phyloP scores from a whole-genome alignment of 2,888 invertebrate genomes.

The Synanthedon vespiformis region DNA sequence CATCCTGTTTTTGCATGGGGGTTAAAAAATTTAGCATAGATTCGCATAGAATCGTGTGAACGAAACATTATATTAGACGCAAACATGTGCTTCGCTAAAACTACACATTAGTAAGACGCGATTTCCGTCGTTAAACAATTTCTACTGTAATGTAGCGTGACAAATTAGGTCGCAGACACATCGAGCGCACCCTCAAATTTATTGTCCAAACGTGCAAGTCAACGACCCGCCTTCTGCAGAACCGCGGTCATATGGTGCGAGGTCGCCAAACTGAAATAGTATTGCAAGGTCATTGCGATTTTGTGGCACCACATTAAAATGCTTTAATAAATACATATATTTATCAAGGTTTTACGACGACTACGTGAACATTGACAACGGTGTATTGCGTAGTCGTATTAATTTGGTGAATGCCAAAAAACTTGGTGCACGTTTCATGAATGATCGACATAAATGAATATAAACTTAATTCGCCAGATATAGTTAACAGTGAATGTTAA shows the following conservation, averaged over 20 bases:
- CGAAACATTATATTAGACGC: no score
- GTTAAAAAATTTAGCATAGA: no score
- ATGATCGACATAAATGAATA: no score
- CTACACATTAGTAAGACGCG: not conserved
- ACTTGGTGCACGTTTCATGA: no score
- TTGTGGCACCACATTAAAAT: not conserved
- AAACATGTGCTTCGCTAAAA: no score
- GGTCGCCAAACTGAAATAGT: slow-evolving; percentile 45
- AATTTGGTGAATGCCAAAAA: slow-evolving; percentile 5
- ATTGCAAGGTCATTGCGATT: slow-evolving; percentile 41
- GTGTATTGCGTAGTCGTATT: slow-evolving; percentile 4
- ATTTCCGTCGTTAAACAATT: not conserved
- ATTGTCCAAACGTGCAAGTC: slow-evolving; percentile 44
- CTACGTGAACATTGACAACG: not conserved
- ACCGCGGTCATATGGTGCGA: slow-evolving; percentile 49
- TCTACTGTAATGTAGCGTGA: slow-evolving; percentile 3
- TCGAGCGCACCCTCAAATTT: slow-evolving; percentile 24
- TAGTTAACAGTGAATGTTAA: no score
- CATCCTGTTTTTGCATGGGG: no score
- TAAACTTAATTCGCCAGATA: no score
- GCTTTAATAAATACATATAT: slow-evolving; percentile 4
- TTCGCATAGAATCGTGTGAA: no score
- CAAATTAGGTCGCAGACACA: slow-evolving; percentile 43
- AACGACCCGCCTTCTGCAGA: slow-evolving; percentile 38
- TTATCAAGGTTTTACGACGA: not conserved